Evolutionary conservation across 1,140 invertebrate species (phyloP).

Genomic region (Atta colombica): DNA sequence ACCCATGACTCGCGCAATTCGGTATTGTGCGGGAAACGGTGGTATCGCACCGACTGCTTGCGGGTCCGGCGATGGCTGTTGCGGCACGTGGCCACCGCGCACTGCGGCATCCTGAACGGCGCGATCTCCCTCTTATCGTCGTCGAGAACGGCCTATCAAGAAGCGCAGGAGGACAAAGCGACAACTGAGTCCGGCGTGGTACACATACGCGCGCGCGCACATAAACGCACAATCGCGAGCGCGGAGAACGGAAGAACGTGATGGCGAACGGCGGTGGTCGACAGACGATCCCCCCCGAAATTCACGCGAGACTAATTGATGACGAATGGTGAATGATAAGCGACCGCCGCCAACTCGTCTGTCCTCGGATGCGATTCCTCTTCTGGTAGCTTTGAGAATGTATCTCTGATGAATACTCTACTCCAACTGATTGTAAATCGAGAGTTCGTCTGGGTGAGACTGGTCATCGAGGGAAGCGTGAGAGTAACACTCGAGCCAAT

Average conservation of each 20-base stretch:
- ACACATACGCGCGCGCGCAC: neutral
- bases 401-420: neutral
- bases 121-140: neutral
- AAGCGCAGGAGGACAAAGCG: neutral
- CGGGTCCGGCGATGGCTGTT: constrained; percentile 88
- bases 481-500: neutral
- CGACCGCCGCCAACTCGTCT: neutral
- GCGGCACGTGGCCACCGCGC: constrained; percentile 87
- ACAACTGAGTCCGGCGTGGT: neutral
- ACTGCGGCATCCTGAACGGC: constrained; percentile 87
- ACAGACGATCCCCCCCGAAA: neutral
- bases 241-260: neutral
- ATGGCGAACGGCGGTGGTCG: neutral
- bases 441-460: neutral
- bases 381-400: neutral
- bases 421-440: neutral
- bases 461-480: too few relatives aligned
- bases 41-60: constrained; percentile 87
- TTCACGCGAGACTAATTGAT: neutral
- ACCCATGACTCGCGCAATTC: constrained; percentile 87
- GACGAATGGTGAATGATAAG: neutral
- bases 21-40: constrained; percentile 88
- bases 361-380: neutral
- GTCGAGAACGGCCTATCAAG: neutral
- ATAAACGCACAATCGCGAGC: neutral